Percentiles rank a stretch among this genome's conserved stretches.
Evolutionary conservation across 2,888 invertebrate species (phyloP).

Genomic region (Drosophila melanocephala): DNA sequence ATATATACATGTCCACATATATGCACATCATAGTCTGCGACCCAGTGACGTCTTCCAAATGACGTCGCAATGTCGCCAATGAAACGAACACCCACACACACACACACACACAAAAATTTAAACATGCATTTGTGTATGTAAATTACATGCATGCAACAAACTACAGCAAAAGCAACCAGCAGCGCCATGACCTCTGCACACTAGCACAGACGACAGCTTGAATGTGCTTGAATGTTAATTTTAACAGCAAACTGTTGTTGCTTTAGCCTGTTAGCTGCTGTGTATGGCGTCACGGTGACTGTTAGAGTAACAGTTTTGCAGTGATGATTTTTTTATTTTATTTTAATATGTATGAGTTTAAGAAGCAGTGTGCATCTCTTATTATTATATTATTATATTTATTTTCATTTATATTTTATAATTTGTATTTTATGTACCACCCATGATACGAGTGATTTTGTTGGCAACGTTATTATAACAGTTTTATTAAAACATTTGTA

Average conservation of each 20-base stretch:
- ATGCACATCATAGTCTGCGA: slow-evolving; percentile 38
- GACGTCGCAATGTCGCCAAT: slow-evolving; percentile 51
- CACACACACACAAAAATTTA: neutral
- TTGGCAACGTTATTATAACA: neutral
- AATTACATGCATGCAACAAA: slow-evolving; percentile 15
- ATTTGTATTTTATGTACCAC: neutral
- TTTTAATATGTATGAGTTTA: neutral
- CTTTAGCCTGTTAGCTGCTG: neutral
- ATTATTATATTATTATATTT: neutral
- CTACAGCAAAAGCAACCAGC: slow-evolving; percentile 10
- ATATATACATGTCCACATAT: neutral
- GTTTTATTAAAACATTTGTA: neutral
- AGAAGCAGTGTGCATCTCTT: neutral
- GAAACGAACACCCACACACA: neutral
- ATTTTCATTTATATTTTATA: neutral
- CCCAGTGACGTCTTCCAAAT: slow-evolving; percentile 57
- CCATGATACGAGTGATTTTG: neutral
- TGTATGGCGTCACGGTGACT: slow-evolving; percentile 10
- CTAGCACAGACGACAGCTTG: slow-evolving; percentile 4
- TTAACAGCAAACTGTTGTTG: slow-evolving; percentile 29
- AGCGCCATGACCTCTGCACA: slow-evolving; percentile 56
- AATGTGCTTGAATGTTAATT: slow-evolving; percentile 27
- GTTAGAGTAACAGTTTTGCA: neutral
- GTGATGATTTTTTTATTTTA: neutral
- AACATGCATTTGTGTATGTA: slow-evolving; percentile 1